Base-by-base conservation (phyloP, 1,140 invertebrate species). In the Hirudo medicinalis region DNA sequence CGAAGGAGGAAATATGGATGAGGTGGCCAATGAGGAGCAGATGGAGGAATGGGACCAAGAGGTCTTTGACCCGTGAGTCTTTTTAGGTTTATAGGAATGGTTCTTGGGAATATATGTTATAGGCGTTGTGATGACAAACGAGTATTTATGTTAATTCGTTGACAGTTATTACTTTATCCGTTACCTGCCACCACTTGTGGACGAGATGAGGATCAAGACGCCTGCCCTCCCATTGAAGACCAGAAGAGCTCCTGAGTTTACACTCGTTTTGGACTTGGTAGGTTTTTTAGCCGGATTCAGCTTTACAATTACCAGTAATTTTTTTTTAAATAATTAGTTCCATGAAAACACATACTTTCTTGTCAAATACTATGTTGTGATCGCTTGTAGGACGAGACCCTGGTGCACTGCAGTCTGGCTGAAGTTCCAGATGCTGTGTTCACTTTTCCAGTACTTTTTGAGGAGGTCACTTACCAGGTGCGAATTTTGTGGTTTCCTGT, bases 361-460 rank as follows among this genome's bases (percentile, higher is more conserved):
- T 36, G 32, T 36, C 32, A 36, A 36, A 36, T 36, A 3, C 2
- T 49, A 9, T 8, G 9, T 49, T 17, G 9, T 49, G 43, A 11
- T 63, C 17, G 60, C 32, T 79, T 81, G 49, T 79, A 90, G 88
- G 94, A 97, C 84, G 94, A 97, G 84, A 97, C 94, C 0, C 79
- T 97, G 72, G 94, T 97, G 0, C 94, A 97, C 79, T 97, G 94
- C 80, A 94, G 91, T 78, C 84, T 97, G 17, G 90, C 91, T 78
- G 91, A 95, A 83, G 81, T 97, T 67, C 87, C 90, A 0, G 92
- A 95, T 82, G 92, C 93, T 0, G 89, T 90, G 71, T 92, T 97
- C 80, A 88, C 90, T 75, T 96, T 97, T 83, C 92, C 92, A 17
- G 93, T 97, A 29, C 85, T 91, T 54, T 96, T 96, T 83, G 92